These are phyloP conservation scores for Penaeus monodon DNA, from an alignment of 2,888 invertebrate genomes.

Conservation along the genomic window DNA sequence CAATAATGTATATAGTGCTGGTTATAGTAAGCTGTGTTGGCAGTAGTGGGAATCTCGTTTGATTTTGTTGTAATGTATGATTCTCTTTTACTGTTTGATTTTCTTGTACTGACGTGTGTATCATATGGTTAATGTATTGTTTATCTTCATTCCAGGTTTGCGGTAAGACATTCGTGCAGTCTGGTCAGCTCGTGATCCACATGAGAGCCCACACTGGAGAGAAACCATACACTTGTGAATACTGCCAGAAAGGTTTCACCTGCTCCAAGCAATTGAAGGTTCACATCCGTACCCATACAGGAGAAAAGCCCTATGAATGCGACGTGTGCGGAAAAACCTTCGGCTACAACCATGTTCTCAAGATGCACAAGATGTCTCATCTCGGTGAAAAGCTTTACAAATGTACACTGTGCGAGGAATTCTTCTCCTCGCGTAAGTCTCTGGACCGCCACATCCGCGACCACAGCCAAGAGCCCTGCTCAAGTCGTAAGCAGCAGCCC, in stretches of 20 bases:
- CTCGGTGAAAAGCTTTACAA: conserved; percentile 93
- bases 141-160: conserved; percentile 71
- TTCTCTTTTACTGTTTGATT: background rate
- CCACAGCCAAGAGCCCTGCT: conserved; percentile 75
- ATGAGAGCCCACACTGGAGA: conserved; percentile 86
- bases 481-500: background rate
- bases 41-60: background rate
- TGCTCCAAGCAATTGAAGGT: conserved; percentile 93
- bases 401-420: conserved; percentile 90
- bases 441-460: conserved; percentile 90
- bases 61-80: too few relatives aligned
- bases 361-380: conserved; percentile 89
- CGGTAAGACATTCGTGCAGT: conserved; percentile 90
- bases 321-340: conserved; percentile 92
- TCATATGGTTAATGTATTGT: background rate
- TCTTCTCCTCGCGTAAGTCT: conserved; percentile 89
- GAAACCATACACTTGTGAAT: conserved; percentile 81
- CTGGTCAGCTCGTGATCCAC: conserved; percentile 90
- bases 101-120: background rate
- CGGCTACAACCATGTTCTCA: conserved; percentile 91
- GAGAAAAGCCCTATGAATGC: conserved; percentile 90
- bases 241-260: conserved; percentile 91
- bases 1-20: too few relatives aligned
- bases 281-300: conserved; percentile 90
- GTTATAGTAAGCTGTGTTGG: too few relatives aligned